Conservation (phyloP, 2,113 vertebrate genomes). For the Nyctibius bracteatus region DNA sequence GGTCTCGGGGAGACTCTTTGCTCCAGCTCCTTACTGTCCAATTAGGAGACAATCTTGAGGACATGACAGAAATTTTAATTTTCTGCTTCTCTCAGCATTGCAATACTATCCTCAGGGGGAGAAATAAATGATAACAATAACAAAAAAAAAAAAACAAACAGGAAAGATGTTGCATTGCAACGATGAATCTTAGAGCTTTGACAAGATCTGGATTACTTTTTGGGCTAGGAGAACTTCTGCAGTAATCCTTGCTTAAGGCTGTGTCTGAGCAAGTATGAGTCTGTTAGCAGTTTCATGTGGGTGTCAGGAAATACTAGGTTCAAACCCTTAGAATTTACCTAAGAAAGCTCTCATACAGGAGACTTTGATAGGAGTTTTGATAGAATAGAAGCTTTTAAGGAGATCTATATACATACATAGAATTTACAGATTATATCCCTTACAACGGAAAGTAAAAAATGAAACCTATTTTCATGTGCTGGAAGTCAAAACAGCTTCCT, state of each 20-base stretch:
- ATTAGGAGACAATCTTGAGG: background rate
- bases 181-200: background rate
- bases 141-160: background rate
- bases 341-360: background rate
- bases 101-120: rapidly evolving
- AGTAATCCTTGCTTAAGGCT: background rate
- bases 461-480: constrained; percentile 38
- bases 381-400: background rate
- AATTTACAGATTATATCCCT: background rate
- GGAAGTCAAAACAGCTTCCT: constrained; percentile 44
- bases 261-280: background rate
- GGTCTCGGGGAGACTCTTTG: background rate
- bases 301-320: background rate
- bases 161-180: background rate
- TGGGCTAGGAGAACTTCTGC: background rate
- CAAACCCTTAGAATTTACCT: background rate
- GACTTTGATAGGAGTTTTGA: background rate
- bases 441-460: background rate
- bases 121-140: background rate
- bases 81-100: background rate
- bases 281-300: background rate
- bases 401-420: background rate
- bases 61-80: background rate
- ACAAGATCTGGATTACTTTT: background rate
- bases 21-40: background rate